Percentiles rank a stretch among this genome's conserved stretches.
Evolutionary conservation across 2,797 vertebrate species (phyloP).

Genomic region (Aythya fuligula): DNA sequence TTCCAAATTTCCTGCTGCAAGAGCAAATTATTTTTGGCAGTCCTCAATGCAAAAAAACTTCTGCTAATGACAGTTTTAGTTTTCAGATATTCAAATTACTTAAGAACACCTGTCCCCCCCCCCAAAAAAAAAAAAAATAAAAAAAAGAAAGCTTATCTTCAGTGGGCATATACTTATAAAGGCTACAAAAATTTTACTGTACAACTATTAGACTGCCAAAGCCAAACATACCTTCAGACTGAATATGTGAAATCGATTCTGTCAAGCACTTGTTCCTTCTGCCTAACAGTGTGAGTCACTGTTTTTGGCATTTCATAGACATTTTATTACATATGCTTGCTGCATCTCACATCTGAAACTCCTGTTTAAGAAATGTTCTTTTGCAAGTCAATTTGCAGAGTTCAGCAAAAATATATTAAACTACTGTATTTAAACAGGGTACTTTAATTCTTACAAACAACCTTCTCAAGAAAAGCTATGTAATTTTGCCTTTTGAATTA

Average conservation of each 20-base stretch:
- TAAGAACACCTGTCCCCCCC: not conserved
- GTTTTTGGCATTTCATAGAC: not conserved
- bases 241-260: not conserved
- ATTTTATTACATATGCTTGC: not conserved
- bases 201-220: not conserved
- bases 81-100: not conserved
- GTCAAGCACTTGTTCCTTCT: not conserved
- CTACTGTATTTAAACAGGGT: not conserved
- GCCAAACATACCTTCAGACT: not conserved
- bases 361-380: not conserved
- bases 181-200: not conserved
- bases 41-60: constrained; percentile 3
- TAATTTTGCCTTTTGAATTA: not conserved
- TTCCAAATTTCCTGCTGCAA: constrained; percentile 23
- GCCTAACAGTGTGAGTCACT: not conserved
- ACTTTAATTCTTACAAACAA: not conserved
- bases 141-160: not conserved
- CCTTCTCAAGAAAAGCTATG: not conserved
- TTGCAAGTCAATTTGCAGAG: not conserved
- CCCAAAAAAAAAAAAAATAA: constrained; percentile 1
- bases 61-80: constrained; percentile 17
- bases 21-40: constrained; percentile 29
- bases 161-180: not conserved
- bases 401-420: not conserved
- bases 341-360: not conserved